Conservation (phyloP, 2,113 vertebrate genomes). For the Scophthalmus maximus region DNA sequence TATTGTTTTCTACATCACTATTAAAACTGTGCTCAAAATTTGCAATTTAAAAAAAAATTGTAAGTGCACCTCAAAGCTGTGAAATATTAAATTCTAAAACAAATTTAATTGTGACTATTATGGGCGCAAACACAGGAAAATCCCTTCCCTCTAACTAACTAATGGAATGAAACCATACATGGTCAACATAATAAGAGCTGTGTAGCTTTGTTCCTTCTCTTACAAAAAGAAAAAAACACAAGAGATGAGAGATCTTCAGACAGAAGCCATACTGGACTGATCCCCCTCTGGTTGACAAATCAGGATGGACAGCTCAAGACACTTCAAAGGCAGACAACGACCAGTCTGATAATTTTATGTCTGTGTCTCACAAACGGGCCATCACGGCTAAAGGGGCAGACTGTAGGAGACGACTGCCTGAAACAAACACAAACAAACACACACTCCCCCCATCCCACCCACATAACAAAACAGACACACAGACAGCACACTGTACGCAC, state of each 20-base stretch:
- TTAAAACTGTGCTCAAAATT: background rate
- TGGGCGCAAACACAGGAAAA: too few species aligned
- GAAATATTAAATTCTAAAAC: background rate
- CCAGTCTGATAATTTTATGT: constrained; percentile 80
- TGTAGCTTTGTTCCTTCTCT: constrained; percentile 57
- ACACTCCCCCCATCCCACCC: constrained; percentile 45
- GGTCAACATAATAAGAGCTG: constrained; percentile 31
- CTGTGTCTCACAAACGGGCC: constrained; percentile 78
- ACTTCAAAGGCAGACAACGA: constrained; percentile 77
- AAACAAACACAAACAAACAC: constrained; percentile 80
- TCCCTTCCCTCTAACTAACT: constrained; percentile 12
- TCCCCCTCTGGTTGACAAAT: constrained; percentile 75
- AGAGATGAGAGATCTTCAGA: constrained; percentile 76
- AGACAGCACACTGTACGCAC: constrained; percentile 33
- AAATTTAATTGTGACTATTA: constrained; percentile 11
- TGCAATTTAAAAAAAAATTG: too few species aligned
- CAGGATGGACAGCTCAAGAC: constrained; percentile 77
- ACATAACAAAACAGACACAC: constrained; percentile 54
- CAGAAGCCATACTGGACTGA: constrained; percentile 75
- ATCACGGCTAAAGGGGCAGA: constrained; percentile 76
- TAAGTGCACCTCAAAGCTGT: background rate
- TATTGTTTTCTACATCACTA: background rate
- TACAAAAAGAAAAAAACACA: constrained; percentile 57
- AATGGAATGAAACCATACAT: constrained; percentile 31
- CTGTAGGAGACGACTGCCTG: constrained; percentile 70